Percentiles rank a stretch among this genome's conserved stretches.
phyloP scores from a whole-genome alignment of 2,113 vertebrate species.

The Lethenteron camtschaticum region DNA sequence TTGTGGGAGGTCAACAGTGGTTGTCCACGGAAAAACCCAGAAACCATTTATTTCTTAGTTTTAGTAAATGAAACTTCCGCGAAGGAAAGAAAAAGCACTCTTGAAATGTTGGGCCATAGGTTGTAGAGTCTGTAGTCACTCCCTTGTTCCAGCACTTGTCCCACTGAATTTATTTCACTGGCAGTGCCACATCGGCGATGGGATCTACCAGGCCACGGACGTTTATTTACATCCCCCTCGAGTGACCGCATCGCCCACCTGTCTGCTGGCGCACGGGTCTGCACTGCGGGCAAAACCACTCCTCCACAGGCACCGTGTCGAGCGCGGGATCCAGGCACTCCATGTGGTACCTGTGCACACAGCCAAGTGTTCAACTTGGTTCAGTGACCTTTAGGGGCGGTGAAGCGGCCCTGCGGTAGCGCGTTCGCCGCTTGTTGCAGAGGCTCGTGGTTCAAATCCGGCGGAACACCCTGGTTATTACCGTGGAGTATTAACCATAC shows the following conservation, averaged over 20 bases:
- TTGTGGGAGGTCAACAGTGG: no score
- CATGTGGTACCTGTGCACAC: conserved; percentile 59
- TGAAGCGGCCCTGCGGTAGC: no score
- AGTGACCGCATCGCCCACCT: conserved; percentile 13
- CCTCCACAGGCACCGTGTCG: conserved; percentile 64
- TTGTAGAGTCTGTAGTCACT: background rate
- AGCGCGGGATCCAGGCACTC: conserved; percentile 77
- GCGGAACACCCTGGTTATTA: no score
- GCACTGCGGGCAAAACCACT: conserved; percentile 90
- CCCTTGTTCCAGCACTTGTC: no score
- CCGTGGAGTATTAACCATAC: no score
- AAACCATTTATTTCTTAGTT: no score
- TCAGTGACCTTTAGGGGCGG: background rate
- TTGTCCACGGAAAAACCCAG: no score
- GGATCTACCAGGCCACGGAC: conserved; percentile 9
- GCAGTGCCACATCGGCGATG: background rate
- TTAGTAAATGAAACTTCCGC: no score
- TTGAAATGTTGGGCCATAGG: background rate
- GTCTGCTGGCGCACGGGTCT: conserved; percentile 17
- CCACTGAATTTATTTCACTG: background rate
- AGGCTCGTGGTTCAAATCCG: no score
- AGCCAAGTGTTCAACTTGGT: background rate
- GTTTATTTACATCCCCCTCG: no score
- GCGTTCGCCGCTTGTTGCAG: no score
- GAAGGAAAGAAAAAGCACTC: no score